Evolutionary conservation across 2,888 invertebrate genomes (phyloP).

Genomic region (Agelastica alni): DNA sequence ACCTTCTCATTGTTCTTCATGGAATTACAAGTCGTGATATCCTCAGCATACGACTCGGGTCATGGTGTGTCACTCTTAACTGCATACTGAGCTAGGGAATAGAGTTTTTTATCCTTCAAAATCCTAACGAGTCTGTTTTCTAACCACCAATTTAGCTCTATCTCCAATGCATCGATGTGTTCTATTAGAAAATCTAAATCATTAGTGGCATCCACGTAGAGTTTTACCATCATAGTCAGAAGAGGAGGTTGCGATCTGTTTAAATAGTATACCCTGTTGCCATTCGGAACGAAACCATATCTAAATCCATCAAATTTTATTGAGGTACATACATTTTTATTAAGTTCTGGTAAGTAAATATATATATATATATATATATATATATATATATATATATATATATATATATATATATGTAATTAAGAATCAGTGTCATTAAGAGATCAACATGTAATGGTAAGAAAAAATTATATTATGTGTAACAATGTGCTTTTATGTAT

Average conservation of each 20-base stretch:
- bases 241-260: slow-evolving; percentile 74
- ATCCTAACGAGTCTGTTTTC: slow-evolving; percentile 61
- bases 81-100: slow-evolving; percentile 65
- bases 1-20: background rate
- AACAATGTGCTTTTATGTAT: no score
- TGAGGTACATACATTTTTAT: no score
- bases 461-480: no score
- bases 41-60: slow-evolving; percentile 75
- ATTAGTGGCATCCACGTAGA: slow-evolving; percentile 69
- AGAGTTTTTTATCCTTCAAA: slow-evolving; percentile 57
- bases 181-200: slow-evolving; percentile 66
- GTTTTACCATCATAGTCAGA: slow-evolving; percentile 70
- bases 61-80: slow-evolving; percentile 67
- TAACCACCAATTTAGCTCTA: slow-evolving; percentile 70
- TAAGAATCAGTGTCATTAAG: no score
- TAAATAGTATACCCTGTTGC: slow-evolving; percentile 78
- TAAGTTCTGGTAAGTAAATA: no score
- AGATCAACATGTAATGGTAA: no score
- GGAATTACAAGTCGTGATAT: slow-evolving; percentile 58
- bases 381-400: no score
- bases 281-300: slow-evolving; percentile 78
- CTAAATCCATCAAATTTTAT: no score
- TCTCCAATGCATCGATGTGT: slow-evolving; percentile 64
- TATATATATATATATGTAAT: no score
- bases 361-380: no score